Evolutionary conservation across 1,140 invertebrate genomes (phyloP), one percentile per base, ranked within the genome.

Genomic region (Drosophila nasuta): DNA sequence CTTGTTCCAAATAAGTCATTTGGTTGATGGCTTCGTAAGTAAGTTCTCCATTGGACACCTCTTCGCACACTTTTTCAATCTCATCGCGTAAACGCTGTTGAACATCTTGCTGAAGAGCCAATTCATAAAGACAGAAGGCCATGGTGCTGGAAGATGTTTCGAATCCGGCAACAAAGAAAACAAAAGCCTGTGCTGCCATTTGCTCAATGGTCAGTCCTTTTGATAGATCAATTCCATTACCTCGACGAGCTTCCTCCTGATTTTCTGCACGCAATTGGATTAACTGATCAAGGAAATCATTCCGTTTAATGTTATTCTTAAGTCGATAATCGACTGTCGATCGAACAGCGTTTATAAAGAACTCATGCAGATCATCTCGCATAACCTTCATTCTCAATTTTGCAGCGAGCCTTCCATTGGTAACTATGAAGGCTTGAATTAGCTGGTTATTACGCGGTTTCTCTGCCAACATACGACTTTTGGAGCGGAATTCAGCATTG

Each of bases 21-120:
- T 91, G 67, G 1, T 63, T 64, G 5, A 93, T 58, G n/a, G 69
- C 64, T 0, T 93, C 92, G 60, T 93, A 93, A 3, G 73, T 92
- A 1, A 92, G 49, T 17, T 81, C 59, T 0, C 75, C 77, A 5
- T 76, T 63, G 5, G 87, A 33, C 25, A 68, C 46, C 1, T 73
- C 35, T 5, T 73, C 15, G 15, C 15, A 15, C 15, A 15, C 15
- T 15, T 70, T 30, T 10, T 92, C 76, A 1, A 95, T 93, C 88
- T 95, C 94, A 1, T 92, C 60, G 13, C 94, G 89, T 0, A 94
- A 35, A 54, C 93, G 93, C 0, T 86, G 35, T 66, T 95, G 94
- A 1, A 94, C 79, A 0, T 93, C 92, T 10, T 68, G 91, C 70
- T 94, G 81, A 2, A 66, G 5, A 1, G 91, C 91, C 48, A 92